phyloP scores from a whole-genome alignment of 2,113 vertebrate species.

The Chaetodon trifascialis region DNA sequence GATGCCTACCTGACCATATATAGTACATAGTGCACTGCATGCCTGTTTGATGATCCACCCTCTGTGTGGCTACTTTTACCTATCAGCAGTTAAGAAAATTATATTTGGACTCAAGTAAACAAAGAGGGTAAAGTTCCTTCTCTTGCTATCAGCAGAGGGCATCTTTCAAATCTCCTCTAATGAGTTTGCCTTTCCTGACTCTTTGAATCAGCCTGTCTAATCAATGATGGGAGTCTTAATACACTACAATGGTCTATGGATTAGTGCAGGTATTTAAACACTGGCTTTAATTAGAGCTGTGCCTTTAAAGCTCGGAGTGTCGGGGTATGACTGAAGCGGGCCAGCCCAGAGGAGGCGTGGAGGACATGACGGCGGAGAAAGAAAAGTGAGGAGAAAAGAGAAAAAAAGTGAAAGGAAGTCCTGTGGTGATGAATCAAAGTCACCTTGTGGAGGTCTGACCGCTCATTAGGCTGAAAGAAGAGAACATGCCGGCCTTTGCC shows the following conservation, averaged over 20 bases:
- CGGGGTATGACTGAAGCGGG: constrained; percentile 26
- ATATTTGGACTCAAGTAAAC: constrained; percentile 52
- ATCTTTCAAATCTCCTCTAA: constrained; percentile 71
- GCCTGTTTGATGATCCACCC: background rate
- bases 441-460: constrained; percentile 73
- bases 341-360: background rate
- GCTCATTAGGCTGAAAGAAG: constrained; percentile 66
- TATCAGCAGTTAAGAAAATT: constrained; percentile 42
- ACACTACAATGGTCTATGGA: constrained; percentile 80
- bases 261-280: constrained; percentile 81
- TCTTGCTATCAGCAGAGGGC: constrained; percentile 48
- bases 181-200: constrained; percentile 66
- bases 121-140: constrained; percentile 45
- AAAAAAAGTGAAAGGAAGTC: constrained; percentile 35
- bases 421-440: constrained; percentile 69
- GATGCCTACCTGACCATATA: constrained; percentile 5
- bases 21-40: background rate
- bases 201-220: constrained; percentile 72
- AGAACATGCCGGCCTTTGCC: constrained; percentile 51
- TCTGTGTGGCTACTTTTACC: constrained; percentile 34
- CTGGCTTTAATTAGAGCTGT: constrained; percentile 77
- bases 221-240: constrained; percentile 75
- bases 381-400: constrained; percentile 28
- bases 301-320: constrained; percentile 55
- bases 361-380: constrained; percentile 30